Evolutionary conservation across 2,113 vertebrate genomes (phyloP), one percentile per base, ranked within the genome.

Genomic region (Poeciliopsis prolifica): DNA sequence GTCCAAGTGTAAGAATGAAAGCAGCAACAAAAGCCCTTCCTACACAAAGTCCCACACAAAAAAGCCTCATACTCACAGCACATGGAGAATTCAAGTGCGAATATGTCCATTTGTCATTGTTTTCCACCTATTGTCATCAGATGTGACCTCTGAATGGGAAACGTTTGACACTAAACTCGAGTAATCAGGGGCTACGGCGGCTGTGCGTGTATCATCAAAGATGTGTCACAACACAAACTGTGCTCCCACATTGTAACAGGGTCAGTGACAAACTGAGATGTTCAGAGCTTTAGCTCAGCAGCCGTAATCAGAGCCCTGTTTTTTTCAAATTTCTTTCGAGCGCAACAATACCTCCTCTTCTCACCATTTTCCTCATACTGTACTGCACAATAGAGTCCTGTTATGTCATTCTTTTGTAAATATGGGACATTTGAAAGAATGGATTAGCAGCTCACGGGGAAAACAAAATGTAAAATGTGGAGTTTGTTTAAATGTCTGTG

Each of bases 91-190:
- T 84, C 17, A 44, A 61, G 68, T 26, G 66, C 84, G 79, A 12
- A 79, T 26, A 26, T 74, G 85, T 81, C 14, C 0, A 12, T 58
- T 82, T 74, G n/a, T 81, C 76, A 82, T 83, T 76, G 70, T 82
- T 78, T 69, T 62, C 70, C 74, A 15, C 83, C 69, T 79, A 85
- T 75, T 3, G 69, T 35, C 33, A 73, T 70, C 75, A 26, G 15
- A 64, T 63, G 72, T 15, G 44, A 74, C 77, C 79, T 82, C 71
- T 61, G 72, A 64, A 78, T 33, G 26, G 61, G 76, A 85, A 78
- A 66, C 24, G 58, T 62, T 82, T 84, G 74, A 30, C 24, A 72
- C 66, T 80, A 80, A 33, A 71, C 1, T 17, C 33, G 35, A 77
- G 72, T 68, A 76, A 61, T 22, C 5, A 9, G 63, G 73, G 64